Evolutionary conservation across 2,113 vertebrate genomes (phyloP).

Genomic region (Phasianus colchicus): DNA sequence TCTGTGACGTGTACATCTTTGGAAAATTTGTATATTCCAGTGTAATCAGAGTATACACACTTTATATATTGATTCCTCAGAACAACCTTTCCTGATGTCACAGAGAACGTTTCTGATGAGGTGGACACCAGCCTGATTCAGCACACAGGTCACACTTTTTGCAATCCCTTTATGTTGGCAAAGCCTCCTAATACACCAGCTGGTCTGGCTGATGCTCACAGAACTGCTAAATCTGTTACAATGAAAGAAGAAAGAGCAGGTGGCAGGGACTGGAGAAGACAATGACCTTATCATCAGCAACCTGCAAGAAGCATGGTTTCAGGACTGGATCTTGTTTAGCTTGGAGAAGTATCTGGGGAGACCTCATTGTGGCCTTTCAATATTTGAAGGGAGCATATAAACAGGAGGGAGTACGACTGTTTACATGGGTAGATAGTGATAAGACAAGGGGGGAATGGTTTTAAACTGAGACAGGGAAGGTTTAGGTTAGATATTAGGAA

Average conservation of each 20-base stretch:
- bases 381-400: no score
- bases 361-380: no score
- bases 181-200: background rate
- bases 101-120: background rate
- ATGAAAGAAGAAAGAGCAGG: background rate
- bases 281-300: background rate
- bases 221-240: rapidly evolving
- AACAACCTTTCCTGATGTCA: background rate
- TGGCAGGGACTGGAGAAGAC: background rate
- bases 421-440: no score
- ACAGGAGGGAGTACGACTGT: no score
- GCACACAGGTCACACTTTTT: no score
- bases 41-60: background rate
- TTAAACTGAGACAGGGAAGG: no score
- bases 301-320: background rate
- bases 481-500: no score
- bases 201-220: background rate
- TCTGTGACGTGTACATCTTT: background rate
- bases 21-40: background rate
- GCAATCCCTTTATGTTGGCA: background rate
- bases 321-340: background rate
- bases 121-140: background rate
- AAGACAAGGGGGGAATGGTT: no score
- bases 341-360: no score
- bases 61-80: background rate